These are phyloP conservation scores for Chelonus formosanus DNA, from an alignment of 2,888 invertebrate genomes.

Conservation along the genomic window DNA sequence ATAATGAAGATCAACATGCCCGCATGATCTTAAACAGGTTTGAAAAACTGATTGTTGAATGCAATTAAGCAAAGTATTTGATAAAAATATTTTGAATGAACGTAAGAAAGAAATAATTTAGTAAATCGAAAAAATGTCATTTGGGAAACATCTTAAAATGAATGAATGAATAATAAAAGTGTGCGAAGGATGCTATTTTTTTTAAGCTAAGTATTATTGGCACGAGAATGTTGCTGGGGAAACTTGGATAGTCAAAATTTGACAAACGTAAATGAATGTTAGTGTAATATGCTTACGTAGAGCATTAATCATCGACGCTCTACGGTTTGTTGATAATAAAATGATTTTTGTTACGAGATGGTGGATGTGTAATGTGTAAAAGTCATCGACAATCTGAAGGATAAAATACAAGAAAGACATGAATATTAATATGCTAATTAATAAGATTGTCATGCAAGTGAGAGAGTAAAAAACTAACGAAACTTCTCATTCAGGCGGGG, in stretches of 20 bases:
- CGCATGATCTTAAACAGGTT: background rate
- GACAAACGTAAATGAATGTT: conserved; percentile 27
- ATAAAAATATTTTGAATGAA: background rate
- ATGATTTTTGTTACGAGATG: conserved; percentile 51
- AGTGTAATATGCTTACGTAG: conserved; percentile 35
- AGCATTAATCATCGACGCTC: conserved; percentile 40
- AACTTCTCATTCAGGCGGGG: too few species aligned
- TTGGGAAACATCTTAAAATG: background rate
- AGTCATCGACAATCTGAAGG: background rate
- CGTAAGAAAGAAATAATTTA: too few species aligned
- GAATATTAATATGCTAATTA: background rate
- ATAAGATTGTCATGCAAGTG: background rate
- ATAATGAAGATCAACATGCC: background rate
- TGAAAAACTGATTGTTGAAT: conserved; percentile 6
- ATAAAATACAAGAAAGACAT: background rate
- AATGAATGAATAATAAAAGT: background rate
- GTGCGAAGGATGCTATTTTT: background rate
- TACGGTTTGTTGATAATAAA: conserved; percentile 51
- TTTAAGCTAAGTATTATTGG: background rate
- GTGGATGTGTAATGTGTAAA: conserved; percentile 35
- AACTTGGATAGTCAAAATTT: conserved; percentile 19
- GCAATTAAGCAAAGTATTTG: background rate
- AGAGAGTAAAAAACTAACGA: background rate
- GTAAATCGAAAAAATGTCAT: background rate
- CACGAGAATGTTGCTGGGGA: conserved; percentile 3